Evolutionary conservation across 2,888 invertebrate species (phyloP).

Genomic region (Agrotis puta): DNA sequence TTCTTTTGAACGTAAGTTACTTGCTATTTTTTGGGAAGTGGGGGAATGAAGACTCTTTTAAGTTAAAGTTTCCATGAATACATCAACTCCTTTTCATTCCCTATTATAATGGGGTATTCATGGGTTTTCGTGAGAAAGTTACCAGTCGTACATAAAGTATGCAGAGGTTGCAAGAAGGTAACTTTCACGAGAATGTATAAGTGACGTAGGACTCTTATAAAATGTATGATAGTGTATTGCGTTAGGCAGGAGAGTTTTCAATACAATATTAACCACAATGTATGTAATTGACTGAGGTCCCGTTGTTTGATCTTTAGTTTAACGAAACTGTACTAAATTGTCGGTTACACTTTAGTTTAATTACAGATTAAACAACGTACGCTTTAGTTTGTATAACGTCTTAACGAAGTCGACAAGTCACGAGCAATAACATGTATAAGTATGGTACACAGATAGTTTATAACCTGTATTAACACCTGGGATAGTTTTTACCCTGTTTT

Average conservation of each 20-base stretch:
- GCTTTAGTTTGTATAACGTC: too few species aligned
- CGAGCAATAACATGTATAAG: too few species aligned
- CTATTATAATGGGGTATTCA: constrained; percentile 73
- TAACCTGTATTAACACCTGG: too few species aligned
- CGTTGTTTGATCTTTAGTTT: too few species aligned
- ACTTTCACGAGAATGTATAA: constrained; percentile 54
- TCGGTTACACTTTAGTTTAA: too few species aligned
- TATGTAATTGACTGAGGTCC: not conserved
- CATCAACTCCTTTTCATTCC: constrained; percentile 67
- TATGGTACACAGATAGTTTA: too few species aligned
- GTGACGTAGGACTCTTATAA: constrained; percentile 20
- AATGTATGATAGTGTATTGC: constrained; percentile 9
- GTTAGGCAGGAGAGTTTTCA: not conserved
- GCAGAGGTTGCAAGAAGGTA: constrained; percentile 67
- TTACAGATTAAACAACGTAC: too few species aligned
- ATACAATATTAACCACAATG: not conserved
- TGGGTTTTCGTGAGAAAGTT: constrained; percentile 72
- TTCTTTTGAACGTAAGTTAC: constrained; percentile 36
- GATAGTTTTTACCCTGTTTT: too few species aligned
- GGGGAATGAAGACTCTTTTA: constrained; percentile 60
- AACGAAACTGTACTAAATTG: too few species aligned
- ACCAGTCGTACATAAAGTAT: constrained; percentile 77
- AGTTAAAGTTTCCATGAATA: constrained; percentile 74
- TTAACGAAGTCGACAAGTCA: too few species aligned
- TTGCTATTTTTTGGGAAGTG: constrained; percentile 52